Evolutionary conservation across 2,797 vertebrate genomes (phyloP), one percentile per base, ranked within the genome.

Genomic region (Vultur gryphus): DNA sequence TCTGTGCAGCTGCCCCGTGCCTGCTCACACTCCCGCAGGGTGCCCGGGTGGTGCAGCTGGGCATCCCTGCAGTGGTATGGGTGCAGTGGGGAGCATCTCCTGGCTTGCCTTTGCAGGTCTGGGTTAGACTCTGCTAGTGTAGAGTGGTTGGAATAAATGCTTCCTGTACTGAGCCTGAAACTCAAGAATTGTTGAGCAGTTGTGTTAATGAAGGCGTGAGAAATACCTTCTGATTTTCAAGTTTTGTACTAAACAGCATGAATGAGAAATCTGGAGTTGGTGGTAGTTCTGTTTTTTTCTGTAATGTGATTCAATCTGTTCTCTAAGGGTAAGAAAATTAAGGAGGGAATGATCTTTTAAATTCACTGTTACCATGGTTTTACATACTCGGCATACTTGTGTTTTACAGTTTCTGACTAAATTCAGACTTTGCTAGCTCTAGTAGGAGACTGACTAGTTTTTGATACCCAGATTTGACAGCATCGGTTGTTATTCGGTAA

Each of bases 151-250:
- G 26, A 79, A n/a, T 62, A 51, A 79, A 70, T 55, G 26, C 25
- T 11, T 64, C 13, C 35, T 41, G 11, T 28, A 19, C 16, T 35
- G 31, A 44, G 23, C 12, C 37, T 78, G 73, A 71, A 88, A 81
- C 52, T 19, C 3, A 3, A 78, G 52, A 86, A 39, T 78, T 93
- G 59, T 6, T 78, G 20, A 89, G 39, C 49, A 55, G 23, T 77
- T 90, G 55, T 23, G 11, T 75, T 70, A 59, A 73, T 29, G 28
- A 73, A 23, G 15, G 21, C 84, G 48, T 75, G 28, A 78, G 31
- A 92, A 94, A 84, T 78, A 75, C 16, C 7, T 64, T 87, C 31
- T 90, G 31, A 82, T 92, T 89, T 81, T 90, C 41, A 64, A 33
- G 44, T 67, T 81, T 81, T 71, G 28, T 61, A 29, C 26, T 71